Conservation (phyloP, 2,113 vertebrate species). For the Barbus barbus region DNA sequence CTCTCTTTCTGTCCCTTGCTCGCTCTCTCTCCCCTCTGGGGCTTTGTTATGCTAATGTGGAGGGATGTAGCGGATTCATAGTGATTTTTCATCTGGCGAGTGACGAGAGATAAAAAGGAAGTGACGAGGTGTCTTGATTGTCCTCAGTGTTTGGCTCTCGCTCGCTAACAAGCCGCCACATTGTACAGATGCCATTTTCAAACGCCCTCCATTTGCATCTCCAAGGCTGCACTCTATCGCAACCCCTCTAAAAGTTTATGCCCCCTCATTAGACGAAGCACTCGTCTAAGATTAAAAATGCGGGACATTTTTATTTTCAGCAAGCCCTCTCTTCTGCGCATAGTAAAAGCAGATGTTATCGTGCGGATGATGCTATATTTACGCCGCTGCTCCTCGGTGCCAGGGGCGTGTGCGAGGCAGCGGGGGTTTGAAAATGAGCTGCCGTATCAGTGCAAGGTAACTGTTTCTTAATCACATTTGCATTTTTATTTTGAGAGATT, state of each 20-base stretch:
- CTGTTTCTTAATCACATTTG: conserved; percentile 82
- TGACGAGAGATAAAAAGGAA: conserved; percentile 95
- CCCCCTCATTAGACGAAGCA: conserved; percentile 73
- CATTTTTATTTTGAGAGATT: conserved; percentile 83
- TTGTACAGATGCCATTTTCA: conserved; percentile 90
- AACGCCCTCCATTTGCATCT: conserved; percentile 90
- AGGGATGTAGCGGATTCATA: conserved; percentile 97
- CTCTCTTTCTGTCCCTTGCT: conserved; percentile 62
- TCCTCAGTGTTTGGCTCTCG: conserved; percentile 95
- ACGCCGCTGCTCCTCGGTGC: conserved; percentile 29
- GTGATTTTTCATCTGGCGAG: conserved; percentile 92
- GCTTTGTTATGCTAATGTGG: conserved; percentile 99
- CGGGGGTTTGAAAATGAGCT: conserved; percentile 57
- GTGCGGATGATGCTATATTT: conserved; percentile 46
- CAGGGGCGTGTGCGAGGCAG: conserved; percentile 6
- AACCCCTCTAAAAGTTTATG: conserved; percentile 76
- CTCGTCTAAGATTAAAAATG: conserved; percentile 76
- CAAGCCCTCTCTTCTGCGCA: conserved; percentile 34
- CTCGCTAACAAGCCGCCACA: conserved; percentile 96
- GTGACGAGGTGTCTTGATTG: conserved; percentile 97
- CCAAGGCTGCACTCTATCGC: conserved; percentile 67
- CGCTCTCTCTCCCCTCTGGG: conserved; percentile 79
- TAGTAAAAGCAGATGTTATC: conserved; percentile 46
- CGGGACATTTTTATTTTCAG: conserved; percentile 68
- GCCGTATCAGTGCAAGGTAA: conserved; percentile 81